Evolutionary conservation across 2,797 vertebrate genomes (phyloP).

Genomic region (Lacerta bilineata): DNA sequence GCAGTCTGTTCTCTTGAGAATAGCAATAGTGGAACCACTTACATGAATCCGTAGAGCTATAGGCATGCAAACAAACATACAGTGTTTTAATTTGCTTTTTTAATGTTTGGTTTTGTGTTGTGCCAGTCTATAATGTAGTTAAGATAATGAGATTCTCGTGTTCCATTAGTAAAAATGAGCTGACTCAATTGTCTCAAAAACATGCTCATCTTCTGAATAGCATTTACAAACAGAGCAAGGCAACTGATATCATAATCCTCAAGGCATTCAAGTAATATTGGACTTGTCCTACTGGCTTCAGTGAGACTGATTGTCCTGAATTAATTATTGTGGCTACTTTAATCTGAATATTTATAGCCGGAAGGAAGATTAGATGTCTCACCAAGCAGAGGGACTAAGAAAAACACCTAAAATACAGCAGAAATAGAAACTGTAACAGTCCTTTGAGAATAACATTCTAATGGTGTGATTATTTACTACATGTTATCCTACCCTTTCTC

Average conservation of each 20-base stretch:
- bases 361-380: constrained; percentile 15
- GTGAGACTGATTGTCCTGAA: background rate
- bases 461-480: constrained; percentile 17
- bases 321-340: background rate
- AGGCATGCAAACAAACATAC: constrained; percentile 49
- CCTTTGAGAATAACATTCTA: constrained; percentile 30
- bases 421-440: constrained; percentile 26
- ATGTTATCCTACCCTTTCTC: background rate
- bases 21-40: constrained; percentile 90
- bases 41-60: constrained; percentile 94
- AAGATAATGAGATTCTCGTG: background rate
- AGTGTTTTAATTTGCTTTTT: constrained; percentile 11
- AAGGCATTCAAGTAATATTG: background rate
- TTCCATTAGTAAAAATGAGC: constrained; percentile 12
- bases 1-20: constrained; percentile 92
- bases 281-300: background rate
- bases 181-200: background rate
- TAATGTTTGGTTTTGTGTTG: background rate
- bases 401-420: background rate
- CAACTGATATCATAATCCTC: background rate
- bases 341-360: background rate
- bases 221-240: background rate
- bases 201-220: background rate
- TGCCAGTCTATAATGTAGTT: background rate
- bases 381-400: background rate